A percentile compares a stretch with the other conserved stretches of the same genome.
phyloP scores from a whole-genome alignment of 2,888 invertebrate genomes.

The Crocallis elinguaria region DNA sequence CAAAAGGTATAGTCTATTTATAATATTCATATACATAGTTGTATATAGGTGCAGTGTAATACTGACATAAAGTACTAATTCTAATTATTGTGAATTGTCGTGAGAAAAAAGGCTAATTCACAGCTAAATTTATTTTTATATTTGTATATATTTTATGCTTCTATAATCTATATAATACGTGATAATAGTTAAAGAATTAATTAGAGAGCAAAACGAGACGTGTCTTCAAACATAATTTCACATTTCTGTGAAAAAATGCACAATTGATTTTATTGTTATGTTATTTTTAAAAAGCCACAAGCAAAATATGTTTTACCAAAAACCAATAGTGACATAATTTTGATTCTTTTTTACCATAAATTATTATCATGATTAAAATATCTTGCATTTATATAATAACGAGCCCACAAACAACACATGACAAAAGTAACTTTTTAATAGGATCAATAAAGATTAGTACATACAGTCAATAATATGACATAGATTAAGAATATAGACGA shows the following conservation, averaged over 20 bases:
- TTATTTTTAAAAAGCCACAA: no score
- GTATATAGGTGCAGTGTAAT: conserved; percentile 55
- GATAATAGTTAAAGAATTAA: no score
- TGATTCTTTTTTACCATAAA: no score
- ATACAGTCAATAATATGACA: background rate
- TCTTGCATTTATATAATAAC: background rate
- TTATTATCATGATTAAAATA: no score
- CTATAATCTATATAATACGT: background rate
- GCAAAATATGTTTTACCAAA: no score
- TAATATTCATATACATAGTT: no score
- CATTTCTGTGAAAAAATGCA: no score
- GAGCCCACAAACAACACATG: background rate
- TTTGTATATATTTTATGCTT: background rate
- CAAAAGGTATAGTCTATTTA: conserved; percentile 25
- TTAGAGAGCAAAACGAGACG: no score
- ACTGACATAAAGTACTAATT: conserved; percentile 46
- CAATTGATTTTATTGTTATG: no score
- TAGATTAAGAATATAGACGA: background rate
- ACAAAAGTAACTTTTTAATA: background rate
- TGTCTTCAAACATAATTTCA: no score
- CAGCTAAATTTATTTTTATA: conserved; percentile 50
- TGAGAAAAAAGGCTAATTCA: conserved; percentile 57
- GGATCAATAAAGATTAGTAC: background rate
- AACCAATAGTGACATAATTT: no score
- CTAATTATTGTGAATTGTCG: conserved; percentile 55